Base-by-base conservation (phyloP, 2,113 vertebrate species). In the Ellobius talpinus region DNA sequence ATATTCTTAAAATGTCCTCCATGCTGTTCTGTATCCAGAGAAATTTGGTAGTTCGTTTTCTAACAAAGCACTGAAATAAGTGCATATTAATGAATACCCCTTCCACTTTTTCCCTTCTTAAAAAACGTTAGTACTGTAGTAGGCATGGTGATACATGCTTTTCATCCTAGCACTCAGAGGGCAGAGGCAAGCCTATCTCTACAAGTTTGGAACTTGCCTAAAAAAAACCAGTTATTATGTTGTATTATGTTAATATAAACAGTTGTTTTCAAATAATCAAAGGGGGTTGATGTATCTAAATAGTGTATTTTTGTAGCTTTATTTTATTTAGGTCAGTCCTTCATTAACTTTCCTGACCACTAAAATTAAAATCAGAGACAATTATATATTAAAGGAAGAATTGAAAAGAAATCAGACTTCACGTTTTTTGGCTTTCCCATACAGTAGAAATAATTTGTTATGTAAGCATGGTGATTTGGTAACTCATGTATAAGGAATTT, bases 191-290 rank as follows among this genome's bases (percentile, higher is more conserved):
- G n/a, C 39, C 26, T 5, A 2, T 63, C 26, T 17, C n/a, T 65
- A 42, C 39, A 65, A 85, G 61, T 65, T 65, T 42, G 58, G n/a
- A 84, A 84, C n/a, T 31, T 84, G 23, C n/a, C 81, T 42, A 76
- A 55, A 36, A 33, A 79, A 81, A 91, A 33, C 29, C 26, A 19
- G 47, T 47, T 87, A 87, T 84, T 79, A 21, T 76, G 31, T 78
- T 88, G 24, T 87, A 87, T 84, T 79, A 21, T 76, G 31, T 78
- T 88, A 31, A 3, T 63, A 7, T 92, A 90, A 95, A 36, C 45
- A 89, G 12, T 24, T 91, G 31, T 87, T 94, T 96, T 72, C n/a
- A 95, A 73, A 65, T 52, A 96, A n/a, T 77, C 77, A 91, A 45
- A 86, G 72, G 68, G 47, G 36, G 45, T 91, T 87, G 61, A 82